These are phyloP conservation scores for Liopterus haemorrhoidalis DNA, from an alignment of 2,888 invertebrate genomes.

Conservation along the genomic window DNA sequence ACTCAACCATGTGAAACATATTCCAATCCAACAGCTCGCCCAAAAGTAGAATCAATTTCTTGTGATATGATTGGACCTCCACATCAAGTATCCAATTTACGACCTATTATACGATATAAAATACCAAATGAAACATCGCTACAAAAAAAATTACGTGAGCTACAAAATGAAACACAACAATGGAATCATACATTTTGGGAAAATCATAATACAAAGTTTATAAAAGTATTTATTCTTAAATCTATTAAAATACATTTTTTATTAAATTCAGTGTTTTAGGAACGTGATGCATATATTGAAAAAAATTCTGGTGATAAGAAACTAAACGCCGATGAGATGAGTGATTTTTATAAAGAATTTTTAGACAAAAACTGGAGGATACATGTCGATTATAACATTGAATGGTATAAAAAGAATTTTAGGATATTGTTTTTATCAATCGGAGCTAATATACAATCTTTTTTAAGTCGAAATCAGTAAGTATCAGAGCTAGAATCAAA, in stretches of 20 bases:
- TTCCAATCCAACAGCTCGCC: too few species aligned
- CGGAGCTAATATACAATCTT: slow-evolving; percentile 53
- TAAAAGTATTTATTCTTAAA: slow-evolving; percentile 51
- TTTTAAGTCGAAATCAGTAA: too few species aligned
- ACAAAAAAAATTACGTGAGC: slow-evolving; percentile 58
- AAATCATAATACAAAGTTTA: slow-evolving; percentile 70
- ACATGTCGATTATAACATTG: slow-evolving; percentile 71
- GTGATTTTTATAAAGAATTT: slow-evolving; percentile 80
- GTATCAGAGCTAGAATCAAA: too few species aligned
- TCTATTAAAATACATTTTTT: slow-evolving; percentile 16
- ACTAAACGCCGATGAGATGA: slow-evolving; percentile 76
- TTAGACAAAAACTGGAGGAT: slow-evolving; percentile 73
- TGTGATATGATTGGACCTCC: slow-evolving; percentile 74
- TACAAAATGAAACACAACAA: slow-evolving; percentile 63
- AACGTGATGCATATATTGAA: slow-evolving; percentile 52
- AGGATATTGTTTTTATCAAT: slow-evolving; percentile 57
- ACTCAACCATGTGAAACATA: too few species aligned
- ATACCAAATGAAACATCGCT: slow-evolving; percentile 59
- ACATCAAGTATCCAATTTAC: slow-evolving; percentile 71
- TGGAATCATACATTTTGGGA: slow-evolving; percentile 87
- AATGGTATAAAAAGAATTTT: slow-evolving; percentile 78
- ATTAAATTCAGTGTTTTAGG: slow-evolving; percentile 46
- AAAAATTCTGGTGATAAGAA: slow-evolving; percentile 40
- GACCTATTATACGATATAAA: slow-evolving; percentile 63
- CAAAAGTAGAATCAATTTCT: slow-evolving; percentile 4